phyloP scores from a whole-genome alignment of 1,140 invertebrate genomes.

The Olivierus martensii region DNA sequence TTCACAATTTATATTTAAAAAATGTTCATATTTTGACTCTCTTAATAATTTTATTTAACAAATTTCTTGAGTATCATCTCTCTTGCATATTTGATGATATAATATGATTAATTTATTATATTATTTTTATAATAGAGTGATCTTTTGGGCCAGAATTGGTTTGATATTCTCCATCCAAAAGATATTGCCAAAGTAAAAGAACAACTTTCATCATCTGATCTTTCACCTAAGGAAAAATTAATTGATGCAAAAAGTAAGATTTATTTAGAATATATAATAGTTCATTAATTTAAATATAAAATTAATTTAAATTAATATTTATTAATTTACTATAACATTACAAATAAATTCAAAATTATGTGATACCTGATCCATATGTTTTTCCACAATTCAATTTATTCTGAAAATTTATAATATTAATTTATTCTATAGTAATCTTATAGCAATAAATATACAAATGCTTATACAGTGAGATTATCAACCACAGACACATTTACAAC shows the following conservation, averaged over 20 bases:
- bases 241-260: constrained; percentile 82
- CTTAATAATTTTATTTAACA: too few species aligned
- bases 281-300: not conserved
- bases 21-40: too few species aligned
- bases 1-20: too few species aligned
- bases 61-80: too few species aligned
- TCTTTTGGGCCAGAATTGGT: constrained; percentile 79
- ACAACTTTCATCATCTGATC: constrained; percentile 78
- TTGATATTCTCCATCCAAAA: constrained; percentile 88
- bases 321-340: not conserved
- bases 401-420: too few species aligned
- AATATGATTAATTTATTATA: too few species aligned
- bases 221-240: constrained; percentile 69
- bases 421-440: too few species aligned
- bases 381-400: too few species aligned
- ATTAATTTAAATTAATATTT: not conserved
- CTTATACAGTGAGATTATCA: too few species aligned
- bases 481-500: too few species aligned
- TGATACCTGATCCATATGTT: constrained; percentile 32
- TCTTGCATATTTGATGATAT: too few species aligned
- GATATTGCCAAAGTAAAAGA: constrained; percentile 91
- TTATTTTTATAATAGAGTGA: constrained; percentile 46
- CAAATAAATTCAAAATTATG: not conserved
- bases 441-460: too few species aligned
- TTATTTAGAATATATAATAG: constrained; percentile 11